A percentile compares a stretch with the other conserved stretches of the same genome.
Conservation (phyloP, 2,888 invertebrate genomes). For the Oscheius onirici region DNA sequence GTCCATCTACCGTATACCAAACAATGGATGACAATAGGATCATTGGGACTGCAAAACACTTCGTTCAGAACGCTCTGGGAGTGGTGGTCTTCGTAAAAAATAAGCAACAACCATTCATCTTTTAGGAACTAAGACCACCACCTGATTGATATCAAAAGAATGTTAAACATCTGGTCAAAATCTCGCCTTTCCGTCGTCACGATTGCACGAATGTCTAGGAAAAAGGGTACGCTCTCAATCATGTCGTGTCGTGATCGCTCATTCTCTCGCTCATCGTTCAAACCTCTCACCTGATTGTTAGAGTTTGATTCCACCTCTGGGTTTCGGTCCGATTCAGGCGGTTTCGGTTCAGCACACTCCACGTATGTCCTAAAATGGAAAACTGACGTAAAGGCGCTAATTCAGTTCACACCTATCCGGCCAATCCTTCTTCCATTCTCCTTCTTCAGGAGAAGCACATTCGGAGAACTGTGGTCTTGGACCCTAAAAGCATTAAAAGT, state of each 20-base stretch:
- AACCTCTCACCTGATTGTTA: constrained; percentile 50
- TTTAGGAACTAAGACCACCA: background rate
- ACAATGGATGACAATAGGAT: background rate
- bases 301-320: constrained; percentile 52
- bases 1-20: background rate
- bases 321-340: constrained; percentile 48
- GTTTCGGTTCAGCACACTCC: constrained; percentile 60
- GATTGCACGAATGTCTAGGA: background rate
- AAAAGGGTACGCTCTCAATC: constrained; percentile 11
- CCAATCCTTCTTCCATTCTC: constrained; percentile 36
- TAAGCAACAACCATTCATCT: background rate
- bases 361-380: constrained; percentile 51
- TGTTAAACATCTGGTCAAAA: background rate
- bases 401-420: constrained; percentile 21
- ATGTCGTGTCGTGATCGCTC: constrained; percentile 14
- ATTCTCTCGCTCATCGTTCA: constrained; percentile 18
- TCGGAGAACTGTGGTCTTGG: constrained; percentile 49
- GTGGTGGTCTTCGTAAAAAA: background rate
- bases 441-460: constrained; percentile 54
- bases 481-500: constrained; percentile 32
- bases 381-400: background rate
- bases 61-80: too few species aligned
- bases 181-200: too few species aligned
- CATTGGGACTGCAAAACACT: background rate
- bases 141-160: background rate